phyloP scores from a whole-genome alignment of 2,888 invertebrate species.

The Therioaphis trifolii region DNA sequence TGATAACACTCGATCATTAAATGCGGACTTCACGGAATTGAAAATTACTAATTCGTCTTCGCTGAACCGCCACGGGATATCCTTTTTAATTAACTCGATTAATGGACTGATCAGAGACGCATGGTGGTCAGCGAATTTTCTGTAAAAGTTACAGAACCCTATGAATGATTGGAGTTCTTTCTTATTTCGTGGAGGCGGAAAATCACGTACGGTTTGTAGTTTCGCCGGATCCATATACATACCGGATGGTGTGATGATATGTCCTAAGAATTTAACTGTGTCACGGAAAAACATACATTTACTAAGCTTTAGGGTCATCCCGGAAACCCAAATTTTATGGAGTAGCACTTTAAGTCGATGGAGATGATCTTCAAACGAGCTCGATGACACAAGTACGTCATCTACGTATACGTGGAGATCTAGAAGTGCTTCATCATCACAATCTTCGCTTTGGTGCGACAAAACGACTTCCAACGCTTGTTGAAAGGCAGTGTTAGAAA shows the following conservation, averaged over 20 bases:
- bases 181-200: not conserved
- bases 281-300: slow-evolving; percentile 58
- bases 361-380: not conserved
- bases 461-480: not conserved
- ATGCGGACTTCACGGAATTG: not conserved
- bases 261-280: slow-evolving; percentile 62
- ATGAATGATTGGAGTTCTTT: slow-evolving; percentile 64
- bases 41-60: not conserved
- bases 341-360: not conserved
- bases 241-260: slow-evolving; percentile 11
- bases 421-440: too few relatives aligned
- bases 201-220: not conserved
- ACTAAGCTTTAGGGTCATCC: slow-evolving; percentile 13
- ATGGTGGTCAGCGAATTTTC: slow-evolving; percentile 13
- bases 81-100: not conserved
- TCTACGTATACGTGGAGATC: slow-evolving; percentile 21
- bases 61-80: too few relatives aligned
- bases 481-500: not conserved
- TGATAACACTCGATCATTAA: not conserved
- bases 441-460: not conserved
- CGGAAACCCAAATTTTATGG: not conserved
- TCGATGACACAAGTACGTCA: not conserved
- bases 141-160: slow-evolving; percentile 25
- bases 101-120: not conserved
- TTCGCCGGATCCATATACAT: not conserved